Base-by-base conservation (phyloP, 2,113 vertebrate species). In the Lutjanus erythropterus region DNA sequence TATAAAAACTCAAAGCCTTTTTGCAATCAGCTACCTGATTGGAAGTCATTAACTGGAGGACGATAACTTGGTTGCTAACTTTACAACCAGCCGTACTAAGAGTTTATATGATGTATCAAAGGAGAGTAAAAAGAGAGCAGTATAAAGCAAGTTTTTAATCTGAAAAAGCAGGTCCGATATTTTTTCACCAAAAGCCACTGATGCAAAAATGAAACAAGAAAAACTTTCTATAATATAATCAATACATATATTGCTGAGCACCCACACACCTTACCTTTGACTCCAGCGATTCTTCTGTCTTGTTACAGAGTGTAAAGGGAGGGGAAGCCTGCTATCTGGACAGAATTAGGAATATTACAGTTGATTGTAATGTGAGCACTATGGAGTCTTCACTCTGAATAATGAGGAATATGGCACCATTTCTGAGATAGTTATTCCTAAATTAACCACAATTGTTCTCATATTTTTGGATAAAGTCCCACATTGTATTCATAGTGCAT, bases 11-110 rank as follows among this genome's bases (percentile, higher is more conserved):
- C 31, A 1, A 59, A 72, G 27, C 23, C 21, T 47, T 59, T 67
- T 61, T 25, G 53, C 47, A 56, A 46, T 62, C 74, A 75, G 64
- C n/a, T 52, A 27, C 35, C 59, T 52, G 52, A 39, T 61, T 12
- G 9, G 53, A 76, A 67, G 44, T 59, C 29, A 75, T 71, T 29
- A 71, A 15, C 71, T 10, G 31, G 31, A 53, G 33, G 27, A 33
- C 0, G 5, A 53, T 75, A 52, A 56, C 15, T 9, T 42, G 50
- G 70, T n/a, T n/a, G 6, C 21, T 84, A 25, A 75, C 29, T 75
- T 80, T 52, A 74, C 64, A 35, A 41, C 50, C 12, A 19, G 9
- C 33, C 55, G 29, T 44, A 27, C 47, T 53, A 23, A 47, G 19
- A 49, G 7, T 58, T 66, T 61, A 73, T 55, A 78, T 39, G 52